phyloP scores from a whole-genome alignment of 1,140 invertebrate species.

The Drosophila pruinosa region DNA sequence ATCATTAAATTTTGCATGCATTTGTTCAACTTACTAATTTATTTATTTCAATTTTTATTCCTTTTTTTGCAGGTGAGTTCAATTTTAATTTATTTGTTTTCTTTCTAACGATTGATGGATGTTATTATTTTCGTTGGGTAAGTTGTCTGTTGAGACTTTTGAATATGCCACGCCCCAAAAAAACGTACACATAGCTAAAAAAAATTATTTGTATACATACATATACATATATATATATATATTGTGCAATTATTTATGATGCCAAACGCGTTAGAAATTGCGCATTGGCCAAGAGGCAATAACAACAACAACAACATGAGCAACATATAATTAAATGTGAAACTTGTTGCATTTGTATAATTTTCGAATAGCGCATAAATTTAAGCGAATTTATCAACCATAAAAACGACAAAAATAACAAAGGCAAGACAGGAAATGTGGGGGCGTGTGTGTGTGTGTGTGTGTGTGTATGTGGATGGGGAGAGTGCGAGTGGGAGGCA shows the following conservation, averaged over 20 bases:
- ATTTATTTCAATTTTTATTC: neutral
- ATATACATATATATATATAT: neutral
- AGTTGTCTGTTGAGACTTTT: conserved; percentile 17
- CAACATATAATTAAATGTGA: conserved; percentile 34
- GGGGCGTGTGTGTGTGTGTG: conserved; percentile 5
- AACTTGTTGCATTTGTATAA: conserved; percentile 62
- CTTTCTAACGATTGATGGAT: neutral
- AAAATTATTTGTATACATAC: neutral
- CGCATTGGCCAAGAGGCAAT: conserved; percentile 36
- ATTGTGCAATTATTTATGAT: conserved; percentile 43
- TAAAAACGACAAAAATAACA: conserved; percentile 7
- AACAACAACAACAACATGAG: conserved; percentile 5
- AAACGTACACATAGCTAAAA: neutral
- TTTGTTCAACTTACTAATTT: neutral
- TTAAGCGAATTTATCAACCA: conserved; percentile 26
- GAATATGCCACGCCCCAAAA: conserved; percentile 25
- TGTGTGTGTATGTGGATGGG: neutral
- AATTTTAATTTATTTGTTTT: conserved; percentile 21
- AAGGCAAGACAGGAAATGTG: conserved; percentile 34
- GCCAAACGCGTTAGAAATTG: conserved; percentile 52
- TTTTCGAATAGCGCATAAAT: conserved; percentile 48
- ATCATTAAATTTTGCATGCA: neutral
- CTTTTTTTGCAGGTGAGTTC: conserved; percentile 52
- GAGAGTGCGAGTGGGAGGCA: neutral
- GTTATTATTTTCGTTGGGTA: conserved; percentile 26